Evolutionary conservation across 2,888 invertebrate species (phyloP).

Genomic region (Petrophora chlorosata): DNA sequence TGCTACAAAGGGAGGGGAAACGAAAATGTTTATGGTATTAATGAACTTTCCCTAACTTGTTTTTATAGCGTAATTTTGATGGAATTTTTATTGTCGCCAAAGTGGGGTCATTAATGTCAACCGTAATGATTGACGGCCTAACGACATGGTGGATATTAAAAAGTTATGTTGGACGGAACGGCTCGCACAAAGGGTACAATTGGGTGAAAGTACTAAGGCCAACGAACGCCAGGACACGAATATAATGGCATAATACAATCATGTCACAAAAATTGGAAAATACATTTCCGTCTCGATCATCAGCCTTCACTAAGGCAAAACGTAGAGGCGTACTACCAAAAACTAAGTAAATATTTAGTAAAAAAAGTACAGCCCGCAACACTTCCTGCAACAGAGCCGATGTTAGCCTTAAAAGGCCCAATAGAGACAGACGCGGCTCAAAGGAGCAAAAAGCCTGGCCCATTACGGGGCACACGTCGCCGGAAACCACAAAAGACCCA

Average conservation of each 20-base stretch:
- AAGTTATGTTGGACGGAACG: slow-evolving; percentile 34
- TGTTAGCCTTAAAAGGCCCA: slow-evolving; percentile 51
- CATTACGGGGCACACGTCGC: slow-evolving; percentile 68
- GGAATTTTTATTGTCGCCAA: slow-evolving; percentile 58
- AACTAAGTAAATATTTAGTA: slow-evolving; percentile 47
- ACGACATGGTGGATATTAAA: slow-evolving; percentile 36
- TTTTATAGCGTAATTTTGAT: slow-evolving; percentile 60
- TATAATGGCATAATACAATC: slow-evolving; percentile 18
- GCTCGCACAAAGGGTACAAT: slow-evolving; percentile 18
- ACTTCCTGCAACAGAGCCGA: slow-evolving; percentile 39
- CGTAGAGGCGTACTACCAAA: slow-evolving; percentile 7
- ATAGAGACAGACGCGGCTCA: slow-evolving; percentile 57
- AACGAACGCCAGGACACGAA: too few species aligned
- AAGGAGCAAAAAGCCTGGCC: slow-evolving; percentile 66
- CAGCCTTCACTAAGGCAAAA: slow-evolving; percentile 25
- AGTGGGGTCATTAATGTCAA: slow-evolving; percentile 57
- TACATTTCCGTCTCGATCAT: slow-evolving; percentile 24
- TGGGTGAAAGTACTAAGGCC: slow-evolving; percentile 9
- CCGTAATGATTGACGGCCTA: slow-evolving; percentile 50
- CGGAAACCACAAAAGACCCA: slow-evolving; percentile 76
- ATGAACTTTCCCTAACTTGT: slow-evolving; percentile 62
- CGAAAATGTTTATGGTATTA: slow-evolving; percentile 61
- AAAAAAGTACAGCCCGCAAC: slow-evolving; percentile 25
- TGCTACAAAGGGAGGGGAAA: slow-evolving; percentile 49
- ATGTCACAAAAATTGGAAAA: slow-evolving; percentile 27